These are phyloP conservation scores for Gymnothorax javanicus DNA, from an alignment of 2,797 vertebrate species.

Conservation along the genomic window DNA sequence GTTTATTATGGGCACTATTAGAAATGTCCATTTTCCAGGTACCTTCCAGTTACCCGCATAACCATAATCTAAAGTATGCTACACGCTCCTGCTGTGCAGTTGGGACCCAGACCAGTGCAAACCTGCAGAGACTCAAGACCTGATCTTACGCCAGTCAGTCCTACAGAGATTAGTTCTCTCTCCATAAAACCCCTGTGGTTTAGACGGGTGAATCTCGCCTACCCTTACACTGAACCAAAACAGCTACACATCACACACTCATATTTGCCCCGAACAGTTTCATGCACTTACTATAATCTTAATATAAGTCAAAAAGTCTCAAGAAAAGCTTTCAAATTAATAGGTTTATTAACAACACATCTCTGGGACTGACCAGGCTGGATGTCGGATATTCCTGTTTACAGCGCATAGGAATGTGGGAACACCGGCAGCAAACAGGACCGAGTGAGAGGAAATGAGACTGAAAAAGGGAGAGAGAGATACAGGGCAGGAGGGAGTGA, in stretches of 20 bases:
- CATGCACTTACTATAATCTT: not conserved
- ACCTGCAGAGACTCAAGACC: too few species aligned
- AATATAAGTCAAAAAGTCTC: not conserved
- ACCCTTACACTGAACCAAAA: not conserved
- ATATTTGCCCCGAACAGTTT: not conserved
- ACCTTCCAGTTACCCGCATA: too few species aligned
- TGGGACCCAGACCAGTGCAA: too few species aligned
- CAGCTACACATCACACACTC: not conserved
- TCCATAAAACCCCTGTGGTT: too few species aligned
- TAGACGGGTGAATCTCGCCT: not conserved
- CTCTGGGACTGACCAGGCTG: not conserved
- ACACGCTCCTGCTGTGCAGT: too few species aligned
- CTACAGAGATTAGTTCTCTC: too few species aligned
- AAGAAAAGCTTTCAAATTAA: not conserved
- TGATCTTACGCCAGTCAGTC: too few species aligned
- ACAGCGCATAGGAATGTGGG: not conserved
- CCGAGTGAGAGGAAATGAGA: not conserved
- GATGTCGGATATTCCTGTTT: not conserved
- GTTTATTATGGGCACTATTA: too few species aligned
- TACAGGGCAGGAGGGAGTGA: not conserved
- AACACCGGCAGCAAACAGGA: not conserved
- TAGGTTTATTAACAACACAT: not conserved
- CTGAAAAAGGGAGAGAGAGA: not conserved
- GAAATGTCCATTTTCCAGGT: too few species aligned
- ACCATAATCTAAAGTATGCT: too few species aligned